Conservation (phyloP, 2,888 invertebrate genomes). For the Anthophora plumipes region DNA sequence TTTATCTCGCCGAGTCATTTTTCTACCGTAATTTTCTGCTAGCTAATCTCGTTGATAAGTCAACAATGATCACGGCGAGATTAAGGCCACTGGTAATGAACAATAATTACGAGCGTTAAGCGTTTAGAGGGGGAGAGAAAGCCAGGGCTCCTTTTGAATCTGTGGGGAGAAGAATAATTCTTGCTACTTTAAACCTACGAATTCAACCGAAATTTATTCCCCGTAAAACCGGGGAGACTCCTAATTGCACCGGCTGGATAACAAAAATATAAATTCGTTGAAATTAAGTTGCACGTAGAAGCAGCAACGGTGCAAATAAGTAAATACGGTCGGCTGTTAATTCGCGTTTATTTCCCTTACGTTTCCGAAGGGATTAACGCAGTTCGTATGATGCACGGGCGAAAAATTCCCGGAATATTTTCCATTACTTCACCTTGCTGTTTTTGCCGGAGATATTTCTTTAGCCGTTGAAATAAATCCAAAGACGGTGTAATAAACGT, state of each 20-base stretch:
- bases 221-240: neutral
- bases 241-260: conserved; percentile 33
- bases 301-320: conserved; percentile 44
- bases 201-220: conserved; percentile 36
- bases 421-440: neutral
- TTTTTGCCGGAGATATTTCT: neutral
- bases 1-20: conserved; percentile 46
- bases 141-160: neutral
- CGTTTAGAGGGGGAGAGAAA: neutral
- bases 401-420: neutral
- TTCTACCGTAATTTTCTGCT: conserved; percentile 44
- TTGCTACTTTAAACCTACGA: conserved; percentile 26
- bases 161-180: conserved; percentile 20
- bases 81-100: conserved; percentile 44
- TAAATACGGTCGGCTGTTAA: conserved; percentile 58
- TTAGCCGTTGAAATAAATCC: too few relatives aligned
- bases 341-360: conserved; percentile 32
- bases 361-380: conserved; percentile 29
- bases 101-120: conserved; percentile 54
- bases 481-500: neutral
- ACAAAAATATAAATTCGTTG: conserved; percentile 45
- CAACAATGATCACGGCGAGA: conserved; percentile 47
- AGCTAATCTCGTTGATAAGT: conserved; percentile 57
- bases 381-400: conserved; percentile 9
- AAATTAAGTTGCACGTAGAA: conserved; percentile 50